Conservation (phyloP, 2,113 vertebrate genomes). For the Solenodon paradoxus region DNA sequence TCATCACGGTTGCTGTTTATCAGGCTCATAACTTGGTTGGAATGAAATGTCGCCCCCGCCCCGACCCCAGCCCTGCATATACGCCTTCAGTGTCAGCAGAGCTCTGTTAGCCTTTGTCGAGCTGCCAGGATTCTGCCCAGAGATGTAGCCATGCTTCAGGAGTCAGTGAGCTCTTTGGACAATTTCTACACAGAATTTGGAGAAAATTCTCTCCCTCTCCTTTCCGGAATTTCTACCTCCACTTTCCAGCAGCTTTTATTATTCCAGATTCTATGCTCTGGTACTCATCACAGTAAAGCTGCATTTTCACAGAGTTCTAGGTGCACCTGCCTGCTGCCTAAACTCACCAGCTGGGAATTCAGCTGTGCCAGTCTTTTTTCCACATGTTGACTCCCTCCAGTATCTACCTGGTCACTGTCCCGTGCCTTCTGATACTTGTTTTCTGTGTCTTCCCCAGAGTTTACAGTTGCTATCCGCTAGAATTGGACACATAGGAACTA, state of each 20-base stretch:
- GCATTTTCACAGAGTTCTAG: not conserved
- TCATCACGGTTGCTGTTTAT: not conserved
- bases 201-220: not conserved
- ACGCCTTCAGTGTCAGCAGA: not conserved
- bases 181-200: not conserved
- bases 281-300: not conserved
- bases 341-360: not conserved
- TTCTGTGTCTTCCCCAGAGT: not conserved
- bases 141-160: accelerated
- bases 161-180: not conserved
- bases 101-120: not conserved
- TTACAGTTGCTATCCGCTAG: not conserved
- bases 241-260: not conserved
- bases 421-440: not conserved
- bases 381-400: not conserved
- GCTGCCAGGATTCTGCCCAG: not conserved
- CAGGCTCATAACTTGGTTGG: not conserved
- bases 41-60: not conserved
- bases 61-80: too few species aligned
- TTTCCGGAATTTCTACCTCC: not conserved
- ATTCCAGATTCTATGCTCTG: not conserved
- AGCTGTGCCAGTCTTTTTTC: not conserved
- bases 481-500: not conserved
- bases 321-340: not conserved
- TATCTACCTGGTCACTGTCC: not conserved